Percentiles rank a stretch among this genome's conserved stretches.
These are phyloP conservation scores for Oscheius sp. DNA, from an alignment of 2,888 invertebrate genomes.

Conservation along the genomic window DNA sequence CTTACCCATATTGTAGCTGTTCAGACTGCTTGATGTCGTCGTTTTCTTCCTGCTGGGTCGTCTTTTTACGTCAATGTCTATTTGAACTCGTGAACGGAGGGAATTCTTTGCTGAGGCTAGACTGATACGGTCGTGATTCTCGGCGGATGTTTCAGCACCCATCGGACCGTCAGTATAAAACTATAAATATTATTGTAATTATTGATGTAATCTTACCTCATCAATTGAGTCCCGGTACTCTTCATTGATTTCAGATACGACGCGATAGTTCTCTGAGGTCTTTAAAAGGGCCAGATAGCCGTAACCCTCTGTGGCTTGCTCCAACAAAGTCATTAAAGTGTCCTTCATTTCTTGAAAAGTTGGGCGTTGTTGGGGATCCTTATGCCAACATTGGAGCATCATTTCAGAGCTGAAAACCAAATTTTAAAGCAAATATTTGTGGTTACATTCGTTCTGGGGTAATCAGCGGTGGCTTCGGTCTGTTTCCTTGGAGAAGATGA, in stretches of 20 bases:
- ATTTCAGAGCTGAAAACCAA: slow-evolving; percentile 52
- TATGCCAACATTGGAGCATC: slow-evolving; percentile 68
- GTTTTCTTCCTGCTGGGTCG: slow-evolving; percentile 2
- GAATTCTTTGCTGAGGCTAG: slow-evolving; percentile 1
- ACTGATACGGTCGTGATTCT: background rate
- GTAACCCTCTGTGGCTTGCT: slow-evolving; percentile 63
- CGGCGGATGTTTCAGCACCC: background rate
- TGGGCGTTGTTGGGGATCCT: slow-evolving; percentile 62
- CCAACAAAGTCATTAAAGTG: slow-evolving; percentile 63
- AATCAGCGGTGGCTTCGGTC: slow-evolving; percentile 62
- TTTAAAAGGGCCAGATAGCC: slow-evolving; percentile 61
- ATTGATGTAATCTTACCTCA: slow-evolving; percentile 9
- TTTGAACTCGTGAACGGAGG: slow-evolving; percentile 9
- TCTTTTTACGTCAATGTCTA: background rate
- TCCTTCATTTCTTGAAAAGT: slow-evolving; percentile 62
- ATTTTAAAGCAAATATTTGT: background rate
- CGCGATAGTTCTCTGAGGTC: slow-evolving; percentile 50
- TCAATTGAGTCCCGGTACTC: background rate
- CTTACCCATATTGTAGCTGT: no score
- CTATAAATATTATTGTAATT: background rate
- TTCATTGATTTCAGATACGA: slow-evolving; percentile 35
- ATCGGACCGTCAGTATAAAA: slow-evolving; percentile 18
- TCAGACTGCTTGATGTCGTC: no score
- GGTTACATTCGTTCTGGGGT: slow-evolving; percentile 64
- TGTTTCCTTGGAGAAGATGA: slow-evolving; percentile 59